Base-by-base conservation (phyloP, 2,888 invertebrate genomes). In the Acleris cristana region DNA sequence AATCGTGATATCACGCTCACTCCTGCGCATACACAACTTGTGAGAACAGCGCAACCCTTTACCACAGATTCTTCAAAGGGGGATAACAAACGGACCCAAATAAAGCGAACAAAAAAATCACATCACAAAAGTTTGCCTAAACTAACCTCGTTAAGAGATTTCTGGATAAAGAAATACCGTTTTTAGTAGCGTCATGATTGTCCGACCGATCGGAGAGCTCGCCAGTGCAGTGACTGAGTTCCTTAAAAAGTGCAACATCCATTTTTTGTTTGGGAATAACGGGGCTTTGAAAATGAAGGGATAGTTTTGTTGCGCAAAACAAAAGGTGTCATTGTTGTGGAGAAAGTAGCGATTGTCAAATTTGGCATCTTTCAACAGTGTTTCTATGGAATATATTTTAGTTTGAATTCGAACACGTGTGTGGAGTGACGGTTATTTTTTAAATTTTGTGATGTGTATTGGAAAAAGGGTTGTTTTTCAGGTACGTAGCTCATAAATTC, bases 111-210 rank as follows among this genome's bases (percentile, higher is more conserved):
- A 85, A 87, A 89, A 89, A 88, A 88, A 89, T 82, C 85, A 88
- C 88, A 87, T 90, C 88, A 92, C 91, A 90, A 91, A 90, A 90
- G 90, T 92, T 92, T 90, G 92, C 89, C 90, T 92, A 92, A 90
- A 89, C 92, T 92, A 90, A 91, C 89, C 89, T 92, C 90, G 90
- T 92, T 92, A 91, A 86, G 83, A 92, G 91, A 92, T 92, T 88
- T 88, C 87, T 89, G 90, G 90, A 90, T 91, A 91, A 92, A 90
- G 84, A 89, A 90, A 89, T 89, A 89, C 88, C 87, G 89, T 90
- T 91, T 91, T 91, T 92, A 92, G 92, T 92, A 90, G 87, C 86
- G 85, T 89, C 87, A 90, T 87, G 92, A 88, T 88, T 87, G 90
- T 86, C 90, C 86, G 80, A 84, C 82, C 82, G 90, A 86, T 89